Percentiles rank a stretch among this genome's conserved stretches.
Evolutionary conservation across 2,888 invertebrate species (phyloP).

Genomic region (Diabrotica balteata): DNA sequence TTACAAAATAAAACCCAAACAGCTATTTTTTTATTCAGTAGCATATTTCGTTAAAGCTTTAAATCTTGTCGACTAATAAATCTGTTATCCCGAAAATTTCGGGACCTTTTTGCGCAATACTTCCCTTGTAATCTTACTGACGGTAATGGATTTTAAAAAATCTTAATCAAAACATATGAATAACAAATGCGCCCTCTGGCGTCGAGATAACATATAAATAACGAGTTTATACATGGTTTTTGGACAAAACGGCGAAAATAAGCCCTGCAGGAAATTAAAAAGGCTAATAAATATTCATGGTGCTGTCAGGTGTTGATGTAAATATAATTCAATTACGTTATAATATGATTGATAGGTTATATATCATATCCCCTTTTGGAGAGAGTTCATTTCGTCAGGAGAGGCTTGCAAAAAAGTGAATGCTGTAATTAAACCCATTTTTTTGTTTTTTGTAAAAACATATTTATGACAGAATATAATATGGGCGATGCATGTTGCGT

Average conservation of each 20-base stretch:
- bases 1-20: too few species aligned
- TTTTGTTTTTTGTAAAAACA: too few species aligned
- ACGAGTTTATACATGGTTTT: slow-evolving; percentile 38
- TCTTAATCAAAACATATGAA: slow-evolving; percentile 29
- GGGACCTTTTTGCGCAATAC: too few species aligned
- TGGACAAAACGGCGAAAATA: slow-evolving; percentile 39
- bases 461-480: too few species aligned
- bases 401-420: neutral
- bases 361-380: slow-evolving; percentile 7
- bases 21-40: too few species aligned
- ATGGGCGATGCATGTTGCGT: too few species aligned
- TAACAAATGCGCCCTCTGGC: slow-evolving; percentile 33
- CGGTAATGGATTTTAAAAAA: slow-evolving; percentile 9
- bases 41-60: too few species aligned
- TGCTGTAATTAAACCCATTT: too few species aligned
- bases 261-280: slow-evolving; percentile 45
- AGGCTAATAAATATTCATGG: slow-evolving; percentile 46
- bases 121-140: neutral
- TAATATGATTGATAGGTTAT: slow-evolving; percentile 43
- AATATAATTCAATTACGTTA: slow-evolving; percentile 44
- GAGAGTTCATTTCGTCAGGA: slow-evolving; percentile 1
- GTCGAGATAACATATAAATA: slow-evolving; percentile 33
- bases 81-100: too few species aligned
- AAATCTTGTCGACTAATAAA: too few species aligned
- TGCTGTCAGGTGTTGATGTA: slow-evolving; percentile 45